Base-by-base conservation (phyloP, 53 echinoderm and acorn worm genomes). In the Stichopus horrens region DNA sequence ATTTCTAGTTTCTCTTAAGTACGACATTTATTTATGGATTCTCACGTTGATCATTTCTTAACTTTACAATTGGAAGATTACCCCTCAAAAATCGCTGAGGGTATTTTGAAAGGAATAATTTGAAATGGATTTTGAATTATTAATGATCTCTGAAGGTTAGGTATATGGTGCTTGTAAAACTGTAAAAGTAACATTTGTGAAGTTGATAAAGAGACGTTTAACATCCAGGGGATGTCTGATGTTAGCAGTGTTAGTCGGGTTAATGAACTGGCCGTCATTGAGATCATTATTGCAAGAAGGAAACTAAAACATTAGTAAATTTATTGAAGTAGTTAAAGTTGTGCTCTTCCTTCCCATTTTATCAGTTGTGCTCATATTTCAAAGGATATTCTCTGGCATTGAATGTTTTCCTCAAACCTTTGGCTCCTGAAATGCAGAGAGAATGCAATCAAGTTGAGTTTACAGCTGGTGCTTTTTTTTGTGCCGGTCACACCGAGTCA, bases 91-190 rank as follows among this genome's bases (percentile, higher is more conserved):
- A 52, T 56, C 81, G 56, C 58, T 58, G 21, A 53, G 55, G 58
- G 81, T 81, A 81, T 81, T 57, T 81, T 81, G 21, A 81, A 71
- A 20, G 71, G 57, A 81, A 21, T 56, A 81, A 21, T 81, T 81
- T 51, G 53, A 58, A 56, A 81, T 81, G 56, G 81, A 81, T 81
- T 81, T 81, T 81, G 81, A 81, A 81, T 81, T 81, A 81, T 57
- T 81, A 58, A 57, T 56, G 21, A 57, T 21, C 58, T 58, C 81
- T n/a, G 81, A 81, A 81, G 81, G 81, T 81, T 81, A 81, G 71
- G 71, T 81, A 57, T 81, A 19, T 57, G 58, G 81, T 58, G 58
- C 81, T 81, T 57, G 58, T 58, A 56, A 81, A 81, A 21, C 57
- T 81, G 81, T 22, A 56, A 81, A 20, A 81, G 81, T 81, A 81